Base-by-base conservation (phyloP, 1,140 invertebrate genomes). In the Forficula auricularia region DNA sequence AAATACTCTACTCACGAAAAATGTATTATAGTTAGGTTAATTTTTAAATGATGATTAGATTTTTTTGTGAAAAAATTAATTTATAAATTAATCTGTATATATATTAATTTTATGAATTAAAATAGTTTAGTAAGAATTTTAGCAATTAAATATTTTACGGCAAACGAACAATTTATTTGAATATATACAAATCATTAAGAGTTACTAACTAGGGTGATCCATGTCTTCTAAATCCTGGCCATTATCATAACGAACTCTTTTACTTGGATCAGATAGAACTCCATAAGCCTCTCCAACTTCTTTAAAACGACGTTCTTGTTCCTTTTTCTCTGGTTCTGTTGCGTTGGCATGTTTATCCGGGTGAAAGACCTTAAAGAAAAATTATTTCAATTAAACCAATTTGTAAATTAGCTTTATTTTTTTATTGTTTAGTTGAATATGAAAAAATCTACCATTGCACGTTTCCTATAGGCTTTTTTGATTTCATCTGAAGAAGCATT, bases 281-380 rank as follows among this genome's bases (percentile, higher is more conserved):
- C 84, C 85, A 60, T 97, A 98, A 0, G 94, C 94, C 66, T 98
- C 91, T 15, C 90, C 89, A 14, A 97, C 73, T 62, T 97, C 92
- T 63, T 98, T 98, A 62, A 98, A 98, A 53, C 87, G 90, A 46
- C 78, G 77, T 62, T 97, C 91, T 60, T 95, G 86, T 54, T 89
- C 83, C 52, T 82, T 82, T 43, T 84, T 81, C 54, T 86, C 82
- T 2, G 65, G 70, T 39, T 85, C 78, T 2, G 79, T 72, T 19
- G 86, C 88, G 64, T 77, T 79, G 9, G 87, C 77, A 63, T 96
- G 90, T 27, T 88, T 74, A 68, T 95, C 89, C 79, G 51, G 22
- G 10, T 27, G 22, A 27, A 27, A 27, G 10, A 27, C 22, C 53
- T 42, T 38, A 38, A 37, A 31, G 16, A 3, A 19, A 40, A 40